These are phyloP conservation scores for Chrysomela aeneicollis DNA, from an alignment of 2,888 invertebrate species.

Conservation along the genomic window DNA sequence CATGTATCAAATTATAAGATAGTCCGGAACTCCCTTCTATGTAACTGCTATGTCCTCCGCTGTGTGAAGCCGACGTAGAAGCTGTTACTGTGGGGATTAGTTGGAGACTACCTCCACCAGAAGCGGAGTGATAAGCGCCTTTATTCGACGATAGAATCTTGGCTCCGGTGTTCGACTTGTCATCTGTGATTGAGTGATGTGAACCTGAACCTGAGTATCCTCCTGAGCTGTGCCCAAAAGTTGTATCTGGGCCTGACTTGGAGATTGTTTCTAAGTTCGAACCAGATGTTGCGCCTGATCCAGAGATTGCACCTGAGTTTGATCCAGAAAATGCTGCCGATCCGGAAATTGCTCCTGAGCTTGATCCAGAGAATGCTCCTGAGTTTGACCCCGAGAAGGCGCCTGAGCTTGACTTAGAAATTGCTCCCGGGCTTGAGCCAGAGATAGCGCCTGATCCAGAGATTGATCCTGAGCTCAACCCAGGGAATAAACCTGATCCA, in stretches of 20 bases:
- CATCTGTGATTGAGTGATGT: not conserved
- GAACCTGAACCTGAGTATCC: not conserved
- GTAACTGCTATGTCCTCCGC: not conserved
- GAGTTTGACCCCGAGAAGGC: not conserved
- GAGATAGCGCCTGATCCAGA: too few species aligned
- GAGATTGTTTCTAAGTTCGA: too few species aligned
- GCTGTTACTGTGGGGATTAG: constrained; percentile 4
- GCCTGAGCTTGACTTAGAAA: not conserved
- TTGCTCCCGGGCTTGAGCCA: too few species aligned
- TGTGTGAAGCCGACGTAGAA: not conserved
- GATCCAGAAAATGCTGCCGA: constrained; percentile 6
- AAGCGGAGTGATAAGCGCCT: not conserved
- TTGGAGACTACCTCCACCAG: constrained; percentile 29
- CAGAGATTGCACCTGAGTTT: not conserved
- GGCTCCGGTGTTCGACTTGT: not conserved
- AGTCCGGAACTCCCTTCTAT: constrained; percentile 10
- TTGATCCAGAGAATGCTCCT: not conserved
- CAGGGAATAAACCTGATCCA: not conserved
- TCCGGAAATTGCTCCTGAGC: not conserved
- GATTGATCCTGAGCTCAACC: not conserved
- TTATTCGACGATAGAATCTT: not conserved
- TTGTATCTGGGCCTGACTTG: too few species aligned
- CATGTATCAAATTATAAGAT: constrained; percentile 22
- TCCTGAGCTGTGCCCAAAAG: too few species aligned
- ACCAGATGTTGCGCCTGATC: too few species aligned